A percentile compares a stretch with the other conserved stretches of the same genome.
Conservation (phyloP, 2,113 vertebrate species). For the Plectropomus leopardus region DNA sequence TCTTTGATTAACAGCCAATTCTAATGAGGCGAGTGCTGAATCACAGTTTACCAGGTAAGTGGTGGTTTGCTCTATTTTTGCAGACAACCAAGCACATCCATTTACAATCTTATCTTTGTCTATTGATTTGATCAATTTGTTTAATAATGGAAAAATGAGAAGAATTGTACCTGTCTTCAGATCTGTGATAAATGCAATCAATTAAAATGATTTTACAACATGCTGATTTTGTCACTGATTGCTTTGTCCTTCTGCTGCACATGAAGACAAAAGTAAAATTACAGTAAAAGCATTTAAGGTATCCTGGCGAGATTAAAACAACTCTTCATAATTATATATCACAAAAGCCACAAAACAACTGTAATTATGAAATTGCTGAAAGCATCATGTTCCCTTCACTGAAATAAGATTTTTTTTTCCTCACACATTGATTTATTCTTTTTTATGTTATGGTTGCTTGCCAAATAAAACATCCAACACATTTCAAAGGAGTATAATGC, state of each 20-base stretch:
- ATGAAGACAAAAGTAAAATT: background rate
- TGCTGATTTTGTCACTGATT: conserved; percentile 33
- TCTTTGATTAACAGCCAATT: conserved; percentile 25
- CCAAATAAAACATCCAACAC: conserved; percentile 14
- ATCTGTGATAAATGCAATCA: conserved; percentile 35
- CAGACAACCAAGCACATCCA: conserved; percentile 21
- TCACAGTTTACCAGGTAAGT: conserved; percentile 42
- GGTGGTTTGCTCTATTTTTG: conserved; percentile 21
- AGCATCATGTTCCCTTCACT: background rate
- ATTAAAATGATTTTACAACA: conserved; percentile 49
- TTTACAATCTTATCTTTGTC: conserved; percentile 11
- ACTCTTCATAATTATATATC: background rate
- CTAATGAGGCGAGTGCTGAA: conserved; percentile 10
- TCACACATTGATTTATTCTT: background rate
- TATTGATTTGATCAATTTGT: conserved; percentile 26
- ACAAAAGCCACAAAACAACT: background rate
- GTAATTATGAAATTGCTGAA: background rate
- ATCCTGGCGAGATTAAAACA: background rate
- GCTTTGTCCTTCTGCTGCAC: conserved; percentile 14
- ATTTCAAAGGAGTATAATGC: background rate
- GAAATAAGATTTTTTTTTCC: background rate
- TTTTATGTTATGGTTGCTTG: background rate
- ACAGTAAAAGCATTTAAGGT: background rate
- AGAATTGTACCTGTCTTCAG: conserved; percentile 22
- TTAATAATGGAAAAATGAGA: conserved; percentile 16